Percentiles rank a stretch among this genome's conserved stretches.
Evolutionary conservation across 2,888 invertebrate species (phyloP).

Genomic region (Autographa pulchrina): DNA sequence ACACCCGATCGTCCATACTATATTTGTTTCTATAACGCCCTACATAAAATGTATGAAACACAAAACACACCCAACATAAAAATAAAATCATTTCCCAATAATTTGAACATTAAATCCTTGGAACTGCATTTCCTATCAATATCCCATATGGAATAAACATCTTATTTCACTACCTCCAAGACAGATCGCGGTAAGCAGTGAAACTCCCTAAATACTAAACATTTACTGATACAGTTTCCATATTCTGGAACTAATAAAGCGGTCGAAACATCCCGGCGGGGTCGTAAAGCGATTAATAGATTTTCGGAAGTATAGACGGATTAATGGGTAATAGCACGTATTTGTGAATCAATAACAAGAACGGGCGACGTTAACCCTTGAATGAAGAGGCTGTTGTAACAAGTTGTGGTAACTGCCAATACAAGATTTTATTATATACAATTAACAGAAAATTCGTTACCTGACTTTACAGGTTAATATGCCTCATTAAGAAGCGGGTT

Average conservation of each 20-base stretch:
- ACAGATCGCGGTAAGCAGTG: neutral
- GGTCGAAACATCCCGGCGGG: constrained; percentile 9
- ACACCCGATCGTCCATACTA: too few relatives aligned
- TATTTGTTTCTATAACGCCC: too few relatives aligned
- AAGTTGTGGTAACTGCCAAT: neutral
- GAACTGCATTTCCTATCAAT: neutral
- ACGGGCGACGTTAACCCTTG: neutral
- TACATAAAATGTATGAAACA: too few relatives aligned
- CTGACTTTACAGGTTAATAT: too few relatives aligned
- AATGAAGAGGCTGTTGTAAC: neutral
- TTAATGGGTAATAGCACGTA: constrained; percentile 15
- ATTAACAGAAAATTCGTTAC: too few relatives aligned
- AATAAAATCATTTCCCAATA: too few relatives aligned
- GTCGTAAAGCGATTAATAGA: constrained; percentile 28
- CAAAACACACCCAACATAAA: too few relatives aligned
- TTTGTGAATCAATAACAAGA: constrained; percentile 22
- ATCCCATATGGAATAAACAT: neutral
- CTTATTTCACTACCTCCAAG: too few relatives aligned
- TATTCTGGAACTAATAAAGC: neutral
- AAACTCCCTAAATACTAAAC: neutral
- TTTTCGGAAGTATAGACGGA: constrained; percentile 9
- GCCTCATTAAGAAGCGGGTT: too few relatives aligned
- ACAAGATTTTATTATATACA: too few relatives aligned
- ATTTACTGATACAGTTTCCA: constrained; percentile 1
- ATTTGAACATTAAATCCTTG: too few relatives aligned